Evolutionary conservation across 2,888 invertebrate genomes (phyloP), one percentile per base, ranked within the genome.

Genomic region (Erynnis tages): DNA sequence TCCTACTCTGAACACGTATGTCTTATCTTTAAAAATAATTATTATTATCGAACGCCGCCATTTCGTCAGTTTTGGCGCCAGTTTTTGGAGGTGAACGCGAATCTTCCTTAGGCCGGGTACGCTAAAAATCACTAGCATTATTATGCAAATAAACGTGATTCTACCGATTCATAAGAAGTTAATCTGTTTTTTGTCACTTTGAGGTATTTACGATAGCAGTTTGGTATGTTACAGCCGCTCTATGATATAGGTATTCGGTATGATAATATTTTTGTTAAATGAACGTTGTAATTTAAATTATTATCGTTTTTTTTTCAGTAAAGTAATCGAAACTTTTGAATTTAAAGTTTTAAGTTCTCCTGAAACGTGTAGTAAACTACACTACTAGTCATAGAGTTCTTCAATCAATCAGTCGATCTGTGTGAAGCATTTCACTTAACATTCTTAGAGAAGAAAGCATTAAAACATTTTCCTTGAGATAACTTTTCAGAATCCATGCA

Each of bases 41-140:
- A 56, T 56, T 54, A 58, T 56, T 69, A 67, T 62, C 60, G 56
- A 59, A 61, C 61, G 59, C 57, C 60, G 60, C 58, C 56, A 66
- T 71, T 75, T 67, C 68, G 73, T 76, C 72, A 72, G 67, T 65
- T 69, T 67, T 72, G 78, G 82, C 82, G 82, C 81, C 81, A 79
- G 71, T 66, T 65, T 74, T 76, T 68, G 63, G 38, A 65, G 46
- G 58, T 63, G 58, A 58, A 64, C 54, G 60, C 60, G 71, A 69
- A 77, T 78, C 73, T 73, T 69, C 71, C 68, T 71, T 11, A 49
- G 19, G 16, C 35, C 35, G 35, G 19, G 4, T 19, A 43, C 13
- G 19, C 11, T 19, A 43, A 30, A 30, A 30, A 10, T 34, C 8
- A 40, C 21, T 10, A 23, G 6, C 30, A 35, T 25, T 40, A 17